Evolutionary conservation across 2,113 vertebrate species (phyloP), one percentile per base, ranked within the genome.

Genomic region (Lanius ludovicianus): DNA sequence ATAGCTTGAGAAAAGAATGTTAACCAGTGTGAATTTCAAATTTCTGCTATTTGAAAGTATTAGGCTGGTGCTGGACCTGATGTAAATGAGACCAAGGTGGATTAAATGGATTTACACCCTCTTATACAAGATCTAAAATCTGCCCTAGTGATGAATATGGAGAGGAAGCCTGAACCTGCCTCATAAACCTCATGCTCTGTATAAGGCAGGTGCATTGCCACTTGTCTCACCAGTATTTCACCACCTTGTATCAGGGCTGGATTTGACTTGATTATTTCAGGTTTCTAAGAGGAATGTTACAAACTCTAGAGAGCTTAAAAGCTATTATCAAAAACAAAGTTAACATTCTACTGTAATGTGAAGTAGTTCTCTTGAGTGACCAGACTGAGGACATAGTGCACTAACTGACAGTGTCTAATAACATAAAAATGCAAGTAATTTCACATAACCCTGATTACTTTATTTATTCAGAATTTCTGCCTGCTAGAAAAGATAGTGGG

Each of bases 381-480:
- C 37, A 68, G 57, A 70, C 27, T 30, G 23, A 87, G 87, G 53
- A 87, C 18, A 42, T 31, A 67, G 57, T 84, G 56, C 18, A 9
- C 57, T 86, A 68, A 67, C 59, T 84, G 69, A 65, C 70, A 44
- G 19, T 67, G 24, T 68, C 60, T 67, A 95, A 95, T 92, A 95
- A 62, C 39, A 75, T 17, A 95, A 94, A 94, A 94, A 94, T 91
- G 77, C 35, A 68, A 92, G 68, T 69, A 52, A 55, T 88, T 92
- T 83, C 73, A 84, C 59, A 70, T 62, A 94, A 74, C 39, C 9
- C 23, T 86, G 64, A 31, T 47, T 88, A 62, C 83, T 95, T 93
- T 95, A 94, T 96, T 93, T 95, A 92, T 83, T 92, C 80, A 78
- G 47, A 35, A 21, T 63, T 93, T 84, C 78, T 97, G 81, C 18